phyloP scores from a whole-genome alignment of 2,888 invertebrate species.

The Ophion costatus region DNA sequence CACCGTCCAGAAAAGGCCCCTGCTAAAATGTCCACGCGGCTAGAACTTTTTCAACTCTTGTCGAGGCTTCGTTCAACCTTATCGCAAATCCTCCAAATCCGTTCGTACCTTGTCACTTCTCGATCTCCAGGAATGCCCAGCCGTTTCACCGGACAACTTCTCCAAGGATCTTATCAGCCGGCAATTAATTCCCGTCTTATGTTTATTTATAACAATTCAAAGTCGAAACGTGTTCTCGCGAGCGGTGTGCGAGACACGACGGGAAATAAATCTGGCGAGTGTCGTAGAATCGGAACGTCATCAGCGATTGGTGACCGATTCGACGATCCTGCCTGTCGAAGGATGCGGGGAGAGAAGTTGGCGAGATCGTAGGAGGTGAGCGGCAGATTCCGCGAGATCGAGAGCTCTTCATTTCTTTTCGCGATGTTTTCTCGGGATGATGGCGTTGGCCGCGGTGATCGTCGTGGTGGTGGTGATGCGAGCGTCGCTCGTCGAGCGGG shows the following conservation, averaged over 20 bases:
- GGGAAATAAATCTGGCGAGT: constrained; percentile 8
- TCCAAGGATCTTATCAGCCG: constrained; percentile 37
- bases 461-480: constrained; percentile 53
- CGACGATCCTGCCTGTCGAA: constrained; percentile 12
- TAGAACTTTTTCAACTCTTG: not conserved
- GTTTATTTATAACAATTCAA: constrained; percentile 25
- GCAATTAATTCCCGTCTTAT: constrained; percentile 38
- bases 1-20: too few relatives aligned
- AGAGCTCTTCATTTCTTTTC: constrained; percentile 47
- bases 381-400: constrained; percentile 60
- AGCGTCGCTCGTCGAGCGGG: constrained; percentile 77
- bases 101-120: constrained; percentile 27
- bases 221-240: constrained; percentile 8
- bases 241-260: not conserved
- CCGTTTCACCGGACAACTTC: not conserved
- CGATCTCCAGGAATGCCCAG: constrained; percentile 25
- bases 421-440: constrained; percentile 27
- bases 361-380: constrained; percentile 54
- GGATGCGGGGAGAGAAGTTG: constrained; percentile 10
- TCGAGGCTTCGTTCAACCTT: constrained; percentile 9
- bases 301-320: constrained; percentile 22
- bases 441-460: constrained; percentile 33
- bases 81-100: constrained; percentile 48
- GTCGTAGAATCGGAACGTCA: not conserved
- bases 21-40: not conserved